Percentiles rank a stretch among this genome's conserved stretches.
Conservation (phyloP, 2,113 vertebrate species). For the Silurus glanis region DNA sequence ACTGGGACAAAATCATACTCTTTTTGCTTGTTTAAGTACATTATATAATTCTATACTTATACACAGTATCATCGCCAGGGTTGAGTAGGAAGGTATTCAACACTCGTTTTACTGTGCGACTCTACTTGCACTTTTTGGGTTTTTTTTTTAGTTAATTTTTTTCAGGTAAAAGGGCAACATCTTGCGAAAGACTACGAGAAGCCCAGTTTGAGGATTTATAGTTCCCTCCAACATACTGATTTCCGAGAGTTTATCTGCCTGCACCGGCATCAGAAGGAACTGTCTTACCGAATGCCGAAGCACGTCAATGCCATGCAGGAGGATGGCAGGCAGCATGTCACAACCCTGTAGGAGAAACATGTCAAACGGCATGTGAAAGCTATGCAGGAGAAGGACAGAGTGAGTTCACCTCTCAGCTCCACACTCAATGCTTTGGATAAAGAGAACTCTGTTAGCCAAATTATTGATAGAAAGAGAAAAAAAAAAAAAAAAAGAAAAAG, state of each 20-base stretch:
- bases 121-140: conserved; percentile 43
- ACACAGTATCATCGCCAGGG: conserved; percentile 36
- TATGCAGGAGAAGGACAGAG: conserved; percentile 29
- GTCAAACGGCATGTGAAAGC: conserved; percentile 27
- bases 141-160: background rate
- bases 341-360: conserved; percentile 18
- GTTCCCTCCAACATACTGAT: conserved; percentile 22
- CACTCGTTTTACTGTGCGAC: conserved; percentile 41
- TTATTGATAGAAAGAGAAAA: background rate
- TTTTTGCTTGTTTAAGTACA: conserved; percentile 40
- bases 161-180: conserved; percentile 21
- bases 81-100: conserved; percentile 36
- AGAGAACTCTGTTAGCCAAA: conserved; percentile 41
- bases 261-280: conserved; percentile 15
- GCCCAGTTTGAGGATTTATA: conserved; percentile 10
- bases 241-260: conserved; percentile 16
- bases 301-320: conserved; percentile 34
- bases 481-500: background rate
- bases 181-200: conserved; percentile 37
- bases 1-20: conserved; percentile 21
- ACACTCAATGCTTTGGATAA: conserved; percentile 18
- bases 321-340: conserved; percentile 33
- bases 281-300: conserved; percentile 22
- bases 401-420: conserved; percentile 23
- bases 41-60: conserved; percentile 28